phyloP scores from a whole-genome alignment of 1,140 invertebrate species.

The Drosophila albomicans region DNA sequence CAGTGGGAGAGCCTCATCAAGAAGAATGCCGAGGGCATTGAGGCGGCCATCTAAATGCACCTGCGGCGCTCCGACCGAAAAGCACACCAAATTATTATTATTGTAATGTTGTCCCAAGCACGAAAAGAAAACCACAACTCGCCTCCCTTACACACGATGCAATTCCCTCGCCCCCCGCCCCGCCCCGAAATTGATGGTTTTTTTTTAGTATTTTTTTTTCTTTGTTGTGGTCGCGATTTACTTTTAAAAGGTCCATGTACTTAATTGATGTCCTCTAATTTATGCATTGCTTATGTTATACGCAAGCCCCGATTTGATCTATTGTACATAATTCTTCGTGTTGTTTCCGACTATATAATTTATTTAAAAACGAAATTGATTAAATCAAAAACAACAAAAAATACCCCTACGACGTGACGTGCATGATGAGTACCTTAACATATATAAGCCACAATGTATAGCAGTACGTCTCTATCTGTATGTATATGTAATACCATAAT shows the following conservation, averaged over 20 bases:
- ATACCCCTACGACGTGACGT: slow-evolving; percentile 15
- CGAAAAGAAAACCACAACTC: slow-evolving; percentile 8
- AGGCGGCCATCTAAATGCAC: slow-evolving; percentile 53
- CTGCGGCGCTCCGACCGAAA: slow-evolving; percentile 17
- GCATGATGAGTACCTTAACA: background rate
- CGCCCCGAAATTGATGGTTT: background rate
- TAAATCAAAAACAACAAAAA: slow-evolving; percentile 22
- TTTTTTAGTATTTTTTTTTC: slow-evolving; percentile 2
- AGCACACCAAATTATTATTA: slow-evolving; percentile 77
- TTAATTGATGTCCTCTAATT: slow-evolving; percentile 43
- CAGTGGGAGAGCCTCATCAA: slow-evolving; percentile 88
- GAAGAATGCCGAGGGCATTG: slow-evolving; percentile 85
- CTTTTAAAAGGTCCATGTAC: slow-evolving; percentile 63
- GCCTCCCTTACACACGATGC: background rate
- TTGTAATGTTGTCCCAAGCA: slow-evolving; percentile 62
- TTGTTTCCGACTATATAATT: slow-evolving; percentile 71
- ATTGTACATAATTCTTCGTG: slow-evolving; percentile 73
- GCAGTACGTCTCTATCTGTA: slow-evolving; percentile 22
- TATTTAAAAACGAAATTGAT: slow-evolving; percentile 60
- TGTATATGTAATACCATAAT: slow-evolving; percentile 34
- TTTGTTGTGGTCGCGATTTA: slow-evolving; percentile 53
- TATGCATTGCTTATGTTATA: slow-evolving; percentile 36
- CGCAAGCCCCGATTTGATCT: slow-evolving; percentile 32
- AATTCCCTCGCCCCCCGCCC: background rate
- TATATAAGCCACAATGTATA: slow-evolving; percentile 9